Conservation (phyloP, 1,140 invertebrate species). For the Hydropsyche tenuis region DNA sequence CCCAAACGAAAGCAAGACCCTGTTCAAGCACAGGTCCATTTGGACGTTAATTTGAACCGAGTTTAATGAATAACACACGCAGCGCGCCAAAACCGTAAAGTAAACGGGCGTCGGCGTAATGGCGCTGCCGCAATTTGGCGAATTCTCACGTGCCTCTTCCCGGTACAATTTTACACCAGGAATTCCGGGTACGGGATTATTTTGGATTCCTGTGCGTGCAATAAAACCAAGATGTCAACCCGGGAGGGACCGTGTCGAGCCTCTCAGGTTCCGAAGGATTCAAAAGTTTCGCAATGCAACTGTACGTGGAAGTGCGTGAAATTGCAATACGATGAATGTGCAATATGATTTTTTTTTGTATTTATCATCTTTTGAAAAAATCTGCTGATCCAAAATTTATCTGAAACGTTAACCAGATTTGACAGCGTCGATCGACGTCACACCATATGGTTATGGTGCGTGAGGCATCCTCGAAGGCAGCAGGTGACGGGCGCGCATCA, state of each 20-base stretch:
- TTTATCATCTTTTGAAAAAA: too few relatives aligned
- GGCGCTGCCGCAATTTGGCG: conserved; percentile 30
- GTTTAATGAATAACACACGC: conserved; percentile 35
- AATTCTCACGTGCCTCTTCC: conserved; percentile 37
- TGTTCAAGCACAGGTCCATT: too few relatives aligned
- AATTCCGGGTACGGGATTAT: conserved; percentile 40
- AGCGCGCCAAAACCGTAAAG: conserved; percentile 20
- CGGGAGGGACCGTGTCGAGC: neutral
- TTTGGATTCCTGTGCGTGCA: conserved; percentile 44
- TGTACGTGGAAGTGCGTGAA: conserved; percentile 3
- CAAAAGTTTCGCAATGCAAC: neutral
- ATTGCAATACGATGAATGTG: conserved; percentile 10
- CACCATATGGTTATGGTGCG: neutral
- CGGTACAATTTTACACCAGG: conserved; percentile 34
- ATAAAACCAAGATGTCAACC: conserved; percentile 43
- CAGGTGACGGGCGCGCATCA: conserved; percentile 22
- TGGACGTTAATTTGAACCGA: too few relatives aligned
- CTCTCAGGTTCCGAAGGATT: too few relatives aligned
- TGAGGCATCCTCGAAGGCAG: neutral
- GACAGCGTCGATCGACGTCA: neutral
- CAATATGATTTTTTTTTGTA: too few relatives aligned
- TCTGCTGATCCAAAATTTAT: neutral
- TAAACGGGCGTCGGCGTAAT: neutral
- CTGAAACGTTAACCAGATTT: neutral
- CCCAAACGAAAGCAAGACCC: too few relatives aligned